phyloP scores from a whole-genome alignment of 1,140 invertebrate genomes.

The Hermetia illucens region DNA sequence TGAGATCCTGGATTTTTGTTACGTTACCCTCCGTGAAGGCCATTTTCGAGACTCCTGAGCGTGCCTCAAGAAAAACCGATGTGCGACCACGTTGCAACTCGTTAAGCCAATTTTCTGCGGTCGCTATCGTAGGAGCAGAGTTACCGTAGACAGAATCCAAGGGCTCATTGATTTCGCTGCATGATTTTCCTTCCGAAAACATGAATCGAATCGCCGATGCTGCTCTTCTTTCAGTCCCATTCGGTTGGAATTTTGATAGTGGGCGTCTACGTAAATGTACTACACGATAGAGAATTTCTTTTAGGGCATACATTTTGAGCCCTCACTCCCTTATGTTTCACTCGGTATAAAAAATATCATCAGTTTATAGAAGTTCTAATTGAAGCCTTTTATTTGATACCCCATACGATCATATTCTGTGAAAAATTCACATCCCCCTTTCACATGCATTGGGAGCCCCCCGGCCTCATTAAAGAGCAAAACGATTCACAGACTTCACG shows the following conservation, averaged over 20 bases:
- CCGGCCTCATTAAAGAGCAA: too few relatives aligned
- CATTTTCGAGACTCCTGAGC: too few relatives aligned
- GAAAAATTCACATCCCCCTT: too few relatives aligned
- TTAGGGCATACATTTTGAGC: too few relatives aligned
- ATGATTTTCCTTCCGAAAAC: slow-evolving; percentile 12
- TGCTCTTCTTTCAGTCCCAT: slow-evolving; percentile 11
- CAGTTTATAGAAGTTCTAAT: too few relatives aligned
- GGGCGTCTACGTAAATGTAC: slow-evolving; percentile 8
- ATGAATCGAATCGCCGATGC: slow-evolving; percentile 11
- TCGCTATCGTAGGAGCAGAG: slow-evolving; percentile 4
- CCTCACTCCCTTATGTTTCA: too few relatives aligned
- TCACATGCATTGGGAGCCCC: too few relatives aligned
- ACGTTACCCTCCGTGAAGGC: slow-evolving; percentile 2
- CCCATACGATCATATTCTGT: too few relatives aligned
- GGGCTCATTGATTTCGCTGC: slow-evolving; percentile 1
- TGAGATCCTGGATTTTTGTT: slow-evolving; percentile 16
- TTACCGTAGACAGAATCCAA: slow-evolving; percentile 4
- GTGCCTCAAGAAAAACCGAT: slow-evolving; percentile 1
- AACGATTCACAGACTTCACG: too few relatives aligned
- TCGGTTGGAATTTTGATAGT: slow-evolving; percentile 3
- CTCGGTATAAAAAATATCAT: too few relatives aligned
- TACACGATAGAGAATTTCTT: too few relatives aligned
- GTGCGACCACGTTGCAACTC: slow-evolving; percentile 5
- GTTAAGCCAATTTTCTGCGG: slow-evolving; percentile 5
- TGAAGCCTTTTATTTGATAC: too few relatives aligned